Base-by-base conservation (phyloP, 2,888 invertebrate species). In the Calameuta filiformis region DNA sequence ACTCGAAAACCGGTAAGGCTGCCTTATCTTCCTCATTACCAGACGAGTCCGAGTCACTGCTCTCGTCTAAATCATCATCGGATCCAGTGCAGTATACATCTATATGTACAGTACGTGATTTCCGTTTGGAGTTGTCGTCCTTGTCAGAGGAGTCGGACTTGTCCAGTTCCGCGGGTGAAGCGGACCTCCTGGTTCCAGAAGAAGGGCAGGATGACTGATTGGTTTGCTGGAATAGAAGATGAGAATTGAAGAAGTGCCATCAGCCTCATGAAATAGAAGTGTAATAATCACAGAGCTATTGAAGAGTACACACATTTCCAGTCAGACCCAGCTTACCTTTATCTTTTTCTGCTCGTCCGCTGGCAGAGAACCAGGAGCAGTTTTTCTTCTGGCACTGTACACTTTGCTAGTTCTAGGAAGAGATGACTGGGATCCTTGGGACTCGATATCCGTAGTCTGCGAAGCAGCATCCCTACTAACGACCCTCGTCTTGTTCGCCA, bases 81-180 rank as follows among this genome's bases (percentile, higher is more conserved):
- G 95, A 95, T 1, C 95, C 95, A 0, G 95, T 95, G 87, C 95
- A 95, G 86, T 95, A 95, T 4, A 95, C 95, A 90, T 95, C 95
- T 76, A 95, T 95, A 87, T 95, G 95, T 37, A 95, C 95, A 0
- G 95, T 95, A 78, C 95, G 93, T 15, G 94, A 94, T 85, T 93
- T 93, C 82, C 92, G 92, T 75, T 87, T 87, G 2, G 85, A 81
- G 75, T 85, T 83, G 68, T 86, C 86, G n/a, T 89, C 88, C 37
- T 84, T 83, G 31, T 83, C 77, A 15, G 84, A 82, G n/a, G 84
- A 81, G 75, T 84, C 82, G 30, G 83, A 81, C 34, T 76, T 76
- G 33, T 75, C 78, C 37, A 74, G 79, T 31, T 80, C 79, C 33
- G 33, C 35, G 11, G 35, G 12, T 23, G 74, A 37, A 56, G 56